phyloP scores from a whole-genome alignment of 2,797 vertebrate species.

The Lophura swinhoii region DNA sequence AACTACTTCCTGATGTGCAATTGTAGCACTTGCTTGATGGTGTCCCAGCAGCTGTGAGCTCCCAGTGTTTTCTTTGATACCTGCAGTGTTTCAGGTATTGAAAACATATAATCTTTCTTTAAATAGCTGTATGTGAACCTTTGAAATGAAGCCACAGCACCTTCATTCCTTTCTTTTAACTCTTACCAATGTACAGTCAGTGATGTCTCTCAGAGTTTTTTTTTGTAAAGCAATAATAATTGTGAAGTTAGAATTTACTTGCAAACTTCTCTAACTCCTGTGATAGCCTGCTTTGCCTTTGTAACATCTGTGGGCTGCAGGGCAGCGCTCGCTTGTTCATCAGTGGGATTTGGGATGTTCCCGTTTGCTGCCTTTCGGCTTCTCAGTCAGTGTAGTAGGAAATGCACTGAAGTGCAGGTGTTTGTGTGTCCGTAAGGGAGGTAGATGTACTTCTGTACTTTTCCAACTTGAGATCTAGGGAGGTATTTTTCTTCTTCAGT shows the following conservation, averaged over 20 bases:
- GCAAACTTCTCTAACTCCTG: background rate
- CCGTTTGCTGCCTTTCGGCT: background rate
- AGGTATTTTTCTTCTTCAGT: background rate
- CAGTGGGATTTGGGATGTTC: background rate
- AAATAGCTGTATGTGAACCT: background rate
- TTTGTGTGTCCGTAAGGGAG: background rate
- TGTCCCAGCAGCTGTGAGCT: background rate
- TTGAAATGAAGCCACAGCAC: background rate
- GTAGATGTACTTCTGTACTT: background rate
- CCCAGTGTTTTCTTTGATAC: background rate
- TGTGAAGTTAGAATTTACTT: background rate
- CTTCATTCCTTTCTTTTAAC: background rate
- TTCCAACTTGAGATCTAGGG: background rate
- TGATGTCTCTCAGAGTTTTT: background rate
- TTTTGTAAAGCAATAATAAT: background rate
- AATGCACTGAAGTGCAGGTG: background rate
- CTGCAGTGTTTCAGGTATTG: background rate
- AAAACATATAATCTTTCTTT: background rate
- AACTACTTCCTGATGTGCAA: background rate
- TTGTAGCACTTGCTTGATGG: background rate
- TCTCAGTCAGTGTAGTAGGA: background rate
- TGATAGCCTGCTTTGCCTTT: background rate
- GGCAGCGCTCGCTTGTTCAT: background rate
- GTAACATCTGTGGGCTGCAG: background rate
- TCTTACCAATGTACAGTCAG: background rate